Evolutionary conservation across 1,140 invertebrate genomes (phyloP).

Genomic region (Mesaphorura yosii): DNA sequence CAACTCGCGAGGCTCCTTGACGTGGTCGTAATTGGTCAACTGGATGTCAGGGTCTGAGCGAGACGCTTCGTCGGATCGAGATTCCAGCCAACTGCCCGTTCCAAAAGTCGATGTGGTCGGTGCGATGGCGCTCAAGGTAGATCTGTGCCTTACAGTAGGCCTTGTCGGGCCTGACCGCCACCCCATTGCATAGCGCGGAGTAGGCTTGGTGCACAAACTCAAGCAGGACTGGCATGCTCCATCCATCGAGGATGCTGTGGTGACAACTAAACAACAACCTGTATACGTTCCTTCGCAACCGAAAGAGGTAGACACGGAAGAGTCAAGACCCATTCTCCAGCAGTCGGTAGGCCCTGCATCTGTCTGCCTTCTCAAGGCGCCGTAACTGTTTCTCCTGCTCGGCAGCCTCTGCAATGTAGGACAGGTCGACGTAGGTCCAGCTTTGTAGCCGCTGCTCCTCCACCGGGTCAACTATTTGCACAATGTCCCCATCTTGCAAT

Average conservation of each 20-base stretch:
- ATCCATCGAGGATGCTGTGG: slow-evolving; percentile 8
- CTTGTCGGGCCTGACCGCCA: neutral
- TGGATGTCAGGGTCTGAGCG: neutral
- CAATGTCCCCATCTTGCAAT: neutral
- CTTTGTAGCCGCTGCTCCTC: too few species aligned
- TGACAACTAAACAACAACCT: slow-evolving; percentile 10
- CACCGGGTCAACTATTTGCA: neutral
- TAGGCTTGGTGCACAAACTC: slow-evolving; percentile 1
- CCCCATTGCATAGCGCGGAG: neutral
- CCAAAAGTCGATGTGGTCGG: neutral
- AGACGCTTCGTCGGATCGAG: neutral
- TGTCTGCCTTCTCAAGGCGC: too few species aligned
- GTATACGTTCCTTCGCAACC: too few species aligned
- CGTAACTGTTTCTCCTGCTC: too few species aligned
- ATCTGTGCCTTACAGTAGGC: neutral
- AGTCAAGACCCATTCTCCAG: too few species aligned
- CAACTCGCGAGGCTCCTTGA: too few species aligned
- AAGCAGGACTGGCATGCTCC: slow-evolving; percentile 9
- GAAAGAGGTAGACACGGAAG: too few species aligned
- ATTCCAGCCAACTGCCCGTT: neutral
- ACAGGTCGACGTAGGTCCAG: too few species aligned
- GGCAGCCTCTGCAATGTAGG: too few species aligned
- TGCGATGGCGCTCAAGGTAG: neutral
- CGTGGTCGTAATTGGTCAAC: neutral
- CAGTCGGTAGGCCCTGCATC: too few species aligned